Evolutionary conservation across 2,113 vertebrate genomes (phyloP), one percentile per base, ranked within the genome.

Genomic region (Aptenodytes forsteri): DNA sequence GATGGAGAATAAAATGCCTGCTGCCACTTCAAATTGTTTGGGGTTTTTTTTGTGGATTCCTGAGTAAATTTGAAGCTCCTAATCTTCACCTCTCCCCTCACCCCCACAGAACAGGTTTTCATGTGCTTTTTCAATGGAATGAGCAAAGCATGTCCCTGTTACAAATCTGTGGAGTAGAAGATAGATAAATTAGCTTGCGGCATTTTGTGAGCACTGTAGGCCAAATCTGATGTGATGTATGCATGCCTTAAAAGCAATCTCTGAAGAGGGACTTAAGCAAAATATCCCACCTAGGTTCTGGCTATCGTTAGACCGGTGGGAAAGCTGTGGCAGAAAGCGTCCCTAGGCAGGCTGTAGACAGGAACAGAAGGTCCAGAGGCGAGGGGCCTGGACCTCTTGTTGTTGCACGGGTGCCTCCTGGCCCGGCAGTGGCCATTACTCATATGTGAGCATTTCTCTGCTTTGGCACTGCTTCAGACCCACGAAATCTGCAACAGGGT

Each of bases 381-480:
- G 1, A 56, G 32, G 49, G n/a, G 14, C 32, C 23, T 64, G 58
- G 13, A 21, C 5, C 26, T 38, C 17, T 59, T 1, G 0, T 9
- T 59, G 7, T 6, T 46, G 46, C 66, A 12, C 0, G 7, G 58
- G 13, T 84, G 40, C 32, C 65, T 62, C 22, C 44, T 88, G 75
- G 34, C 42, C 69, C 5, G 5, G 44, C 46, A 50, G 30, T 29
- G 72, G 38, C 64, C 55, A 3, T 29, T 44, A 32, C 36, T 69
- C 34, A 6, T 21, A 6, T 14, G 22, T 23, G 50, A 61, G 40
- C 26, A 8, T 54, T 59, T 40, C n/a, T 55, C 52, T 80, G 40
- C 78, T 42, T 36, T 83, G 84, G 81, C 56, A 44, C 38, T 22
- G 65, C 86, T 78, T 30, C 78, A 62, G 70, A 47, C 71, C 59